Conservation (phyloP, 2,113 vertebrate species). For the Odocoileus virginianus region DNA sequence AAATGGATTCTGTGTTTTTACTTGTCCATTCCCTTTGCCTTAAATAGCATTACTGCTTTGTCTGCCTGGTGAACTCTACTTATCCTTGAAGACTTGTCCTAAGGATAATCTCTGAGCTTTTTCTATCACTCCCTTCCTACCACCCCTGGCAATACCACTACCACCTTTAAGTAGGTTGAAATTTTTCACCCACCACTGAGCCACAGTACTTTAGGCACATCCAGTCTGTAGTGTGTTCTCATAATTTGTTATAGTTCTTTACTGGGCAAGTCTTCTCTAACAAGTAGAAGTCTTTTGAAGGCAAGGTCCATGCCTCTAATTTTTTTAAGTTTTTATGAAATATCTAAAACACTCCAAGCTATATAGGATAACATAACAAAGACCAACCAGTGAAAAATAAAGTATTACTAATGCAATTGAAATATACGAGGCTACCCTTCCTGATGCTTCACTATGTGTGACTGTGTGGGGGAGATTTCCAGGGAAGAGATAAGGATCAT, state of each 20-base stretch:
- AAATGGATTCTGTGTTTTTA: neutral
- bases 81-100: neutral
- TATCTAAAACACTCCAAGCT: neutral
- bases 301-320: neutral
- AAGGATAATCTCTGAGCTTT: neutral
- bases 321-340: constrained; percentile 2
- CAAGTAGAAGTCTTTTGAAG: neutral
- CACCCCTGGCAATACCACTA: neutral
- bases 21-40: neutral
- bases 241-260: neutral
- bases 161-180: neutral
- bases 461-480: neutral
- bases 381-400: neutral
- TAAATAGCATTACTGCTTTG: neutral
- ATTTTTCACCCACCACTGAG: neutral
- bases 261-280: neutral
- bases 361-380: neutral
- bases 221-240: neutral
- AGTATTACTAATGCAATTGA: neutral
- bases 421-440: neutral
- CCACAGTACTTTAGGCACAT: neutral
- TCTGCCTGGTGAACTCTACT: neutral
- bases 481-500: neutral
- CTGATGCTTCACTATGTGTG: neutral
- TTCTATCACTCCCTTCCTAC: neutral